Percentiles rank a stretch among this genome's conserved stretches.
Evolutionary conservation across 1,140 invertebrate species (phyloP).

Genomic region (Drosophila burlai): DNA sequence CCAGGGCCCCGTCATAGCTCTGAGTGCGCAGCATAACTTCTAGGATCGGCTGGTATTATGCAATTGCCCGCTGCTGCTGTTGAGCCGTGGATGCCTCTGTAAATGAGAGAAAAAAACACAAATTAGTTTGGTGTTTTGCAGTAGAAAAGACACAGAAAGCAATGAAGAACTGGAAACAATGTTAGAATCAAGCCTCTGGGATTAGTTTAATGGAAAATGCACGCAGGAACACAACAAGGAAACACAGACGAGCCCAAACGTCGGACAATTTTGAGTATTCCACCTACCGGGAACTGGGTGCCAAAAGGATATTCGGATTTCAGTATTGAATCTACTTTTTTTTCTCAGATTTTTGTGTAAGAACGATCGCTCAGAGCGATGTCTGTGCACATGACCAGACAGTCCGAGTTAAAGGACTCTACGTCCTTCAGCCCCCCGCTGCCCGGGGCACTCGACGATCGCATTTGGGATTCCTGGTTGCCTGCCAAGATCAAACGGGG

Average conservation of each 20-base stretch:
- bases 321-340: neutral
- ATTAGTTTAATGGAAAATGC: constrained; percentile 30
- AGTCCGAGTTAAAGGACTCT: constrained; percentile 65
- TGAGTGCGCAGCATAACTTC: constrained; percentile 54
- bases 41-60: constrained; percentile 68
- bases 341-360: constrained; percentile 22
- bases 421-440: constrained; percentile 47
- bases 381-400: constrained; percentile 69
- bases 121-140: constrained; percentile 17
- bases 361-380: constrained; percentile 64
- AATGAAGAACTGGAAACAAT: constrained; percentile 14
- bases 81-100: constrained; percentile 39
- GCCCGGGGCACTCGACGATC: constrained; percentile 12
- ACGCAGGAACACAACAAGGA: constrained; percentile 27
- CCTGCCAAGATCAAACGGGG: constrained; percentile 34
- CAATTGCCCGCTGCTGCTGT: constrained; percentile 11
- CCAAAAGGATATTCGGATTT: constrained; percentile 17
- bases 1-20: constrained; percentile 39
- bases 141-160: neutral
- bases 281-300: constrained; percentile 46
- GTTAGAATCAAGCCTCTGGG: constrained; percentile 15
- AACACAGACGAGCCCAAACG: constrained; percentile 11
- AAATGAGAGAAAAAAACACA: constrained; percentile 14
- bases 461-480: constrained; percentile 28
- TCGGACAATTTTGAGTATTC: constrained; percentile 38